Percentiles rank a stretch among this genome's conserved stretches.
Evolutionary conservation across 2,888 invertebrate genomes (phyloP).

Genomic region (Drosophila kambysellisi): DNA sequence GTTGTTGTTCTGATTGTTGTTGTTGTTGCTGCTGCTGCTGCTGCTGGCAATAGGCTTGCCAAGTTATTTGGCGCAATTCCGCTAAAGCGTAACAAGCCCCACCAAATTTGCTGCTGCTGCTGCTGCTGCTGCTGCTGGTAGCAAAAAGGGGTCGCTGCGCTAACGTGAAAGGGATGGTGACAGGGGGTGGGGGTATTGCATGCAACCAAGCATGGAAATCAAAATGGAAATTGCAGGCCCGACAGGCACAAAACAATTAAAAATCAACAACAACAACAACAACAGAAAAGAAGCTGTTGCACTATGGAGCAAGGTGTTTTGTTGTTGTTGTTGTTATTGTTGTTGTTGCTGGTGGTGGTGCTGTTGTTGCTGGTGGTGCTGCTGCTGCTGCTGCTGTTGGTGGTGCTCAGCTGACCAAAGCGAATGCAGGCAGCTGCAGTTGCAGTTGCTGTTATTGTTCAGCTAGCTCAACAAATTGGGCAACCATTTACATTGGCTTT

Average conservation of each 20-base stretch:
- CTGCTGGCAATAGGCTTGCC: conserved; percentile 59
- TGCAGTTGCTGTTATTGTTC: conserved; percentile 39
- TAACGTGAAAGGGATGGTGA: neutral
- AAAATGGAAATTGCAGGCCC: conserved; percentile 68
- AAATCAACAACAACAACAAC: conserved; percentile 11
- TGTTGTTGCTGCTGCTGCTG: conserved; percentile 25
- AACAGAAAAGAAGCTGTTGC: conserved; percentile 1
- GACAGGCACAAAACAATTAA: conserved; percentile 61
- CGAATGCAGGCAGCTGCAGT: conserved; percentile 51
- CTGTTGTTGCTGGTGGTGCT: conserved; percentile 50
- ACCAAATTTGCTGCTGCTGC: conserved; percentile 34
- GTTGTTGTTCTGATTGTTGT: conserved; percentile 21
- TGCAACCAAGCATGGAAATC: conserved; percentile 70
- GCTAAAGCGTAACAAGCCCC: conserved; percentile 71
- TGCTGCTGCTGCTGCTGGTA: neutral
- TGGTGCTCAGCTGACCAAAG: conserved; percentile 74
- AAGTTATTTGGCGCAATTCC: conserved; percentile 79
- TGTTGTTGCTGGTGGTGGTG: conserved; percentile 8
- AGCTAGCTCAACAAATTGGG: conserved; percentile 44
- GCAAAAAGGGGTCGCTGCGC: conserved; percentile 26
- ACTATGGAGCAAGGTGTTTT: conserved; percentile 17
- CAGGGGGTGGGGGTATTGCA: conserved; percentile 4
- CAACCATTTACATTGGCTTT: conserved; percentile 64
- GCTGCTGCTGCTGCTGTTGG: conserved; percentile 18
- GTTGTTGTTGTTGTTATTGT: conserved; percentile 14